These are phyloP conservation scores for Sebastes reedi DNA, from an alignment of 2,797 vertebrate species.

Conservation along the genomic window DNA sequence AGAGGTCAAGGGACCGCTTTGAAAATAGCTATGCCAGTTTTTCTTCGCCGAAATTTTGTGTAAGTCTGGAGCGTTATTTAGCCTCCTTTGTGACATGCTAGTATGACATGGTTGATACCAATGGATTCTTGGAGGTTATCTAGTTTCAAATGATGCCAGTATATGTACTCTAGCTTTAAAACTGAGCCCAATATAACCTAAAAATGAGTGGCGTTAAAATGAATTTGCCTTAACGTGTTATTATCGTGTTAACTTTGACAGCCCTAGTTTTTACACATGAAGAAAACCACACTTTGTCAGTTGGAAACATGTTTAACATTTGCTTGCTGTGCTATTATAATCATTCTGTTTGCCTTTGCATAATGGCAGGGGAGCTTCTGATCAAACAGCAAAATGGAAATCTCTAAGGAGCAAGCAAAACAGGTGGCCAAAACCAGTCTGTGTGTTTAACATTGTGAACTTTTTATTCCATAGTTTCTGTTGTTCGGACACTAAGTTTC, in stretches of 20 bases:
- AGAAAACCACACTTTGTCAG: neutral
- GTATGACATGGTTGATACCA: too few relatives aligned
- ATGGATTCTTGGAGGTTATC: too few relatives aligned
- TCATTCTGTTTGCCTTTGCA: conserved; percentile 23
- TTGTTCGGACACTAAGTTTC: neutral
- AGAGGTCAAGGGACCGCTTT: too few relatives aligned
- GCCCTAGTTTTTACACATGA: neutral
- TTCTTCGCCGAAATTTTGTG: accelerated
- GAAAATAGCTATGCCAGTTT: too few relatives aligned
- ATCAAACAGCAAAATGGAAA: conserved; percentile 71
- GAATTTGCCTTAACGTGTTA: too few relatives aligned
- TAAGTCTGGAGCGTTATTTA: too few relatives aligned
- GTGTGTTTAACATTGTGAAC: neutral
- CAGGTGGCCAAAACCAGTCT: conserved; percentile 60
- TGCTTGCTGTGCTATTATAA: neutral
- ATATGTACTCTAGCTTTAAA: too few relatives aligned
- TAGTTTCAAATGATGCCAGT: too few relatives aligned
- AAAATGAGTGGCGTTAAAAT: too few relatives aligned
- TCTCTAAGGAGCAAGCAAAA: conserved; percentile 65
- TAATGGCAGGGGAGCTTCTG: conserved; percentile 52
- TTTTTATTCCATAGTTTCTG: neutral
- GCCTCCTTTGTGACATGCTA: accelerated
- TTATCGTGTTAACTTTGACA: too few relatives aligned
- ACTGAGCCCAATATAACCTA: too few relatives aligned
- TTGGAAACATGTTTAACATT: neutral